A percentile compares a stretch with the other conserved stretches of the same genome.
phyloP scores from a whole-genome alignment of 2,113 vertebrate genomes.

The Peromyscus maniculatus region DNA sequence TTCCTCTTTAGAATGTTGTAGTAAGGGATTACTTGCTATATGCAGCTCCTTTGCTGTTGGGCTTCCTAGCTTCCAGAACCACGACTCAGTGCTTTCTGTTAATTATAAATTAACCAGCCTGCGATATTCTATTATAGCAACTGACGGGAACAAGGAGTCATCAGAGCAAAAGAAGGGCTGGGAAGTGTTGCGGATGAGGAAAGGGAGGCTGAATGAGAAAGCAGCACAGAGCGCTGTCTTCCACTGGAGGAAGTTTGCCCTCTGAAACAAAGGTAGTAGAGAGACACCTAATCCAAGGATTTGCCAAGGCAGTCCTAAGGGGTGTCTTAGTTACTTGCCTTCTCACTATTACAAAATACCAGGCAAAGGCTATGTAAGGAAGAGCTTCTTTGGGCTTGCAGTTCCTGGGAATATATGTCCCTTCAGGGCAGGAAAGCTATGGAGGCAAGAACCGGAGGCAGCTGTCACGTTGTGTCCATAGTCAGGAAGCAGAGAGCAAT shows the following conservation, averaged over 20 bases:
- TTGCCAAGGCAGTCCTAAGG: not conserved
- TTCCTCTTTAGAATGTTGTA: not conserved
- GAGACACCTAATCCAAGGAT: not conserved
- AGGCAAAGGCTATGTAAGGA: not conserved
- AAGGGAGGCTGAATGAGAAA: not conserved
- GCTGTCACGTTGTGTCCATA: too few relatives aligned
- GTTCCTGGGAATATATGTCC: too few relatives aligned
- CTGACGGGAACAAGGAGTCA: not conserved
- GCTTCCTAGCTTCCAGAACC: not conserved
- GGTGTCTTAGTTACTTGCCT: not conserved
- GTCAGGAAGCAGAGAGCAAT: not conserved
- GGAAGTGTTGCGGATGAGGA: not conserved
- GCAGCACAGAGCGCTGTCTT: not conserved
- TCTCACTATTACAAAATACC: not conserved
- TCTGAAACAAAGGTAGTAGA: not conserved
- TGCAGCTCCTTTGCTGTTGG: not conserved
- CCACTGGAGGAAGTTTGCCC: not conserved
- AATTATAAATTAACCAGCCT: not conserved
- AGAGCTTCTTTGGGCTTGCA: not conserved
- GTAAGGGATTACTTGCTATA: not conserved
- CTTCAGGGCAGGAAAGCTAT: too few relatives aligned
- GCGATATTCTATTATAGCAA: not conserved
- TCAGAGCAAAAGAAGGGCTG: not conserved
- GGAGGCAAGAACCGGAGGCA: not conserved
- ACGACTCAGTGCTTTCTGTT: not conserved